Evolutionary conservation across 2,888 invertebrate genomes (phyloP), one percentile per base, ranked within the genome.

Genomic region (Pseudococcus jackbeardsleyi): DNA sequence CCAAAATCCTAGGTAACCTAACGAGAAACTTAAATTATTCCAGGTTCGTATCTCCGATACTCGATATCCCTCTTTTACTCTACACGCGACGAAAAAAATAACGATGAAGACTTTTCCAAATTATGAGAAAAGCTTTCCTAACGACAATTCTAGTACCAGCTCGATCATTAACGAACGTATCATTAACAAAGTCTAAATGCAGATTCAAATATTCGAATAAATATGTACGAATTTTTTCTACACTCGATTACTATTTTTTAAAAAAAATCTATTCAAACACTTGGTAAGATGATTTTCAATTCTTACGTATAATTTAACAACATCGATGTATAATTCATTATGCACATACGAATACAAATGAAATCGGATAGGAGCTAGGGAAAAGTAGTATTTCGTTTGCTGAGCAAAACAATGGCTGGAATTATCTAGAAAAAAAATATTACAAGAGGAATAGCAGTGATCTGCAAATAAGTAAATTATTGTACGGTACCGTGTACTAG

Each of bases 401-500:
- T 68, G 68, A 68, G 68, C 68, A 68, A 68, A 68, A 68, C 68
- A 68, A 22, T 64, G 64, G 19, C 64, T 68, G 68, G 68, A 68
- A 68, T 68, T 68, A 5, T 68, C 68, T 68, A 68, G 9, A 11
- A 26, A 22, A 68, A 68, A 26, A 22, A 68, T 1, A 68, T 68
- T 68, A 68, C 68, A 68, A 22, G 15, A 68, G 68, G 26, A 68
- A 12, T 26, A 68, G 68, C 68, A 68, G 68, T 68, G 68, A 68
- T 26, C 68, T 68, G 68, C 68, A 26, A 26, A 68, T 26, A 26
- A 12, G 22, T 68, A 26, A 68, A 68, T 68, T 68, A 68, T 68
- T 68, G 68, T 68, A 68, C 68, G 68, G 68, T 68, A 68, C 68
- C 68, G 68, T 68, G 68, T 22, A 68, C 68, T 68, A 68, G 68